Evolutionary conservation across 2,888 invertebrate genomes (phyloP), one percentile per base, ranked within the genome.

Genomic region (Chrysolina haemoptera): DNA sequence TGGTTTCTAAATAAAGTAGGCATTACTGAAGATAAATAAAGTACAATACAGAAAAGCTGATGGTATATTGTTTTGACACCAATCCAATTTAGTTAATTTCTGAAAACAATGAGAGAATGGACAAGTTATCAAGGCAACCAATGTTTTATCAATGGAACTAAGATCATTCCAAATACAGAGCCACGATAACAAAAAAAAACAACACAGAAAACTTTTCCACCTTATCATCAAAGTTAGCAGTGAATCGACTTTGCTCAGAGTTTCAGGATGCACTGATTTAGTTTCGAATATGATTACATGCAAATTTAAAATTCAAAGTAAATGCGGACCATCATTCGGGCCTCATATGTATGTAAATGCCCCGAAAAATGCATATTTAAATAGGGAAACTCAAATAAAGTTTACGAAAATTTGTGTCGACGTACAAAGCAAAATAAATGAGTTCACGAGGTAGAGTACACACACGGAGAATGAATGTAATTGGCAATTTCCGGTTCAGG

Each of bases 291-390:
- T 87, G 87, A 88, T 88, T 87, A 88, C 86, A 85, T 85, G 80
- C 83, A 85, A 87, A 88, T 88, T 88, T 88, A 86, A 88, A 88
- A 88, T 88, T 88, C 87, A 88, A 88, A 88, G 87, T 87, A 86
- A 87, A 88, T 85, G 87, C 87, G 83, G 86, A 87, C 86, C 87
- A 88, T 87, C 86, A 86, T 85, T 85, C 84, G 82, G 53, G 84
- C 83, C 86, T 86, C 88, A 88, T 88, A 88, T 88, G 88, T 88
- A 88, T 88, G 88, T 87, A 88, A 88, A 88, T 88, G 84, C 82
- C 83, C 82, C 81, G 84, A 86, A 87, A 88, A 87, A 88, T 88
- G 87, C 88, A 88, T 88, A 88, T 88, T 88, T 88, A 88, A 88
- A 87, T 87, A 86, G 84, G 85, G n/a, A 82, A 85, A 87, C 86